Evolutionary conservation across 2,797 vertebrate genomes (phyloP).

Genomic region (Tachyglossus aculeatus): DNA sequence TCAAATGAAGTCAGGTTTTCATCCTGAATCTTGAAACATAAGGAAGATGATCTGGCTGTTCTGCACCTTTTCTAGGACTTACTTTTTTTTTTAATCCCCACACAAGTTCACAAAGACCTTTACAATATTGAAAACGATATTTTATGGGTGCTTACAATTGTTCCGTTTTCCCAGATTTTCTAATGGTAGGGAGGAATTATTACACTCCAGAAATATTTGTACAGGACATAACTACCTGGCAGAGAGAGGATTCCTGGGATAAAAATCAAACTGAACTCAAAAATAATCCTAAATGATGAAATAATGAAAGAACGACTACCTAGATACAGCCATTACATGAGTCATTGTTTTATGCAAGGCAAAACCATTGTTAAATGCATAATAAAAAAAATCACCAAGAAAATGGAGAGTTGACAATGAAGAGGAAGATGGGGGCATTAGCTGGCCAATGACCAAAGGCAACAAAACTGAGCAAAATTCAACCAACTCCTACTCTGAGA

Average conservation of each 20-base stretch:
- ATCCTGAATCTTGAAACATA: too few species aligned
- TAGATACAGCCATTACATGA: conserved; percentile 7
- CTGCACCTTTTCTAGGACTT: not conserved
- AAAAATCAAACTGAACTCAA: conserved; percentile 26
- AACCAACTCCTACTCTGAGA: not conserved
- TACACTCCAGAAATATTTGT: not conserved
- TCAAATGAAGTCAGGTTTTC: not conserved
- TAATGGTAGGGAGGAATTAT: not conserved
- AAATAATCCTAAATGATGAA: not conserved
- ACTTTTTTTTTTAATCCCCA: not conserved
- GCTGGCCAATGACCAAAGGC: not conserved
- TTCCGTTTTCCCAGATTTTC: not conserved
- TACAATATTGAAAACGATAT: not conserved
- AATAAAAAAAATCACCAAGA: conserved; percentile 28
- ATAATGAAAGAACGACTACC: not conserved
- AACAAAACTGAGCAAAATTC: conserved; percentile 2
- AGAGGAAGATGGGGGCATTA: not conserved
- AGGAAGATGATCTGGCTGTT: not conserved
- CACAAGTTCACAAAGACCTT: not conserved
- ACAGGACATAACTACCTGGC: not conserved
- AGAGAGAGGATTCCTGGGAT: not conserved
- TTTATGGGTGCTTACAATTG: not conserved
- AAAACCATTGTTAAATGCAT: not conserved
- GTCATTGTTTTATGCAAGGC: conserved; percentile 11
- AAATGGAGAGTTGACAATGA: conserved; percentile 6